These are phyloP conservation scores for Deilephila porcellus DNA, from an alignment of 2,888 invertebrate genomes.

Conservation along the genomic window DNA sequence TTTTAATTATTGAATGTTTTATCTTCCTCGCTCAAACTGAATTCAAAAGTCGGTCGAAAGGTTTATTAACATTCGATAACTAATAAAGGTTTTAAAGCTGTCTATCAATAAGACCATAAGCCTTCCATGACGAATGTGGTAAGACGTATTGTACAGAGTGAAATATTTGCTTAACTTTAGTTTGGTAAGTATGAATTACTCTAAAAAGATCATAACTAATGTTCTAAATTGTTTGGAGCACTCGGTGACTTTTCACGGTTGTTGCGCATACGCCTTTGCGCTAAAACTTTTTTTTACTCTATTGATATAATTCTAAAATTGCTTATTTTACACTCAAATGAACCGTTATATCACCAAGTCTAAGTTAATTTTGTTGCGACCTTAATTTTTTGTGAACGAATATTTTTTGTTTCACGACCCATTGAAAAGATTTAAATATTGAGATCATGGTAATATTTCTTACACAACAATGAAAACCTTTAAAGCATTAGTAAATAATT, in stretches of 20 bases:
- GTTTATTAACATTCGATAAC: no score
- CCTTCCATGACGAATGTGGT: no score
- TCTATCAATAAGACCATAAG: no score
- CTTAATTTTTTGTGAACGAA: constrained; percentile 56
- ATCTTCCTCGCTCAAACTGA: no score
- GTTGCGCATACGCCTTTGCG: constrained; percentile 31
- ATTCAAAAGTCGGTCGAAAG: no score
- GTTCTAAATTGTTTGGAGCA: not conserved
- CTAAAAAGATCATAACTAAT: not conserved
- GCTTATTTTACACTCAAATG: constrained; percentile 60
- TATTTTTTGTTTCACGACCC: constrained; percentile 47
- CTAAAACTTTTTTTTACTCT: constrained; percentile 40
- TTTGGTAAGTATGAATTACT: not conserved
- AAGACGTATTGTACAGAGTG: no score
- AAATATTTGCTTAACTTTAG: no score
- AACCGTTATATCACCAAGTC: constrained; percentile 59
- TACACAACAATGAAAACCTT: constrained; percentile 36
- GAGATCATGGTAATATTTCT: constrained; percentile 46
- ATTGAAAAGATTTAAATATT: constrained; percentile 35
- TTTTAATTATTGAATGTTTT: no score
- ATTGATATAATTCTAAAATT: constrained; percentile 32
- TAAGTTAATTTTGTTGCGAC: constrained; percentile 49
- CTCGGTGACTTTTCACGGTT: constrained; percentile 33
- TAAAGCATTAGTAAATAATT: constrained; percentile 13
- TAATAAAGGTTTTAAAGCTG: no score